phyloP scores from a whole-genome alignment of 1,140 invertebrate species.

The Trichomalopsis sarcophagae region DNA sequence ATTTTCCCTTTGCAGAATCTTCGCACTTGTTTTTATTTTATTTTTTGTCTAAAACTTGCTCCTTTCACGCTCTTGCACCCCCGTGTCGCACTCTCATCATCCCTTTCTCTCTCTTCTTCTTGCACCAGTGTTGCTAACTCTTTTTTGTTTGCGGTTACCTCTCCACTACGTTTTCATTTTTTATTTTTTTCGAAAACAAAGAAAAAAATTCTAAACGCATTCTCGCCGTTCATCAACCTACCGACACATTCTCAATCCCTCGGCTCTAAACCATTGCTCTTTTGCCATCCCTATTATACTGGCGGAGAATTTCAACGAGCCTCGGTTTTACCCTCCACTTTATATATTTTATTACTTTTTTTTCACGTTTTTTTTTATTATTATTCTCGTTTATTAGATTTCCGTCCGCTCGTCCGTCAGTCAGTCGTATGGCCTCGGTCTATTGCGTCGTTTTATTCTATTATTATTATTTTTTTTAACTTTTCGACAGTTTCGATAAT shows the following conservation, averaged over 20 bases:
- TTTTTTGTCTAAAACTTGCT: slow-evolving; percentile 21
- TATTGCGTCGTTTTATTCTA: slow-evolving; percentile 22
- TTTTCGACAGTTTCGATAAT: neutral
- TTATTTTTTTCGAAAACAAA: neutral
- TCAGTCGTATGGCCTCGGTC: slow-evolving; percentile 12
- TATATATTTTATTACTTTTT: slow-evolving; percentile 14
- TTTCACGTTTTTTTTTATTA: slow-evolving; percentile 13
- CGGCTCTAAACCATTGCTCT: neutral
- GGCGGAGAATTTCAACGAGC: slow-evolving; percentile 36
- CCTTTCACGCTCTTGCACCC: slow-evolving; percentile 8
- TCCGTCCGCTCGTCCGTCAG: slow-evolving; percentile 4
- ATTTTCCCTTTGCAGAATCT: slow-evolving; percentile 39
- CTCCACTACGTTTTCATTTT: neutral
- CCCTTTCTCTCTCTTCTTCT: neutral
- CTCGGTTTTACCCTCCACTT: slow-evolving; percentile 18
- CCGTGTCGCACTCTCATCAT: neutral
- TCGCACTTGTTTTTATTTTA: neutral
- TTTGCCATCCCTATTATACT: neutral
- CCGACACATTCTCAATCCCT: neutral
- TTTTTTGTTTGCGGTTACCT: neutral
- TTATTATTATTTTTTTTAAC: neutral
- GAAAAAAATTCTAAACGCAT: neutral
- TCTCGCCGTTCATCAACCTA: neutral
- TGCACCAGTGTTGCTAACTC: neutral
- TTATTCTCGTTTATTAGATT: slow-evolving; percentile 2